Evolutionary conservation across 2,888 invertebrate genomes (phyloP), one percentile per base, ranked within the genome.

Genomic region (Gryllus longicercus): DNA sequence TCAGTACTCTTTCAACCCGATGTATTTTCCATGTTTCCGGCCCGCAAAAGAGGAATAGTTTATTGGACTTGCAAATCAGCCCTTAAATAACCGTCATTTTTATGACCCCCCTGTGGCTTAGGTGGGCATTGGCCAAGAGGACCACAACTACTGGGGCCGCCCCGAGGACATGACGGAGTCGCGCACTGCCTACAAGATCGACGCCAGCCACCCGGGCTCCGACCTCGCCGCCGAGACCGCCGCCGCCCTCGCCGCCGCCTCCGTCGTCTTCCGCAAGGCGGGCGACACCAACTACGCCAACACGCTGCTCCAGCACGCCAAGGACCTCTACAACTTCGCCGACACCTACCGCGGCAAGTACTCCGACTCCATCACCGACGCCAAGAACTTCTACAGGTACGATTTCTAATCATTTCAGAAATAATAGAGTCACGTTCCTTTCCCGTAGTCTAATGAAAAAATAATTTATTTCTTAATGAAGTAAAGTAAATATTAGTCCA

Each of bases 81-180:
- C 8, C 8, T 38, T 8, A 38, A 5, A 38, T 8, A 38, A 8
- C 38, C 1, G 8, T 38, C 38, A 38, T 38, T 0, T 38, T n/a
- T n/a, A n/a, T n/a, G n/a, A n/a, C n/a, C n/a, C 38, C 5, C 38
- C 38, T 38, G 8, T 38, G 38, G 8, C 8, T 5, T 11, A 63
- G 63, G 86, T 86, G 80, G 82, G 84, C 12, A 82, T 84, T 80
- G 87, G 85, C 3, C 81, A 84, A 23, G 82, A 82, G 8, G 87
- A 87, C 83, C 88, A 88, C 82, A 83, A 83, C 2, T 86, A 83
- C 81, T 88, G 88, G 88, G 87, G 86, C 5, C 79, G 83, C 12
- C 83, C 83, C 5, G 84, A 84, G 77, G 83, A 84, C 78, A 83
- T 84, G 83, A 82, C 82, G 49, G 81, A 82, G 81, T 74, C 8